These are phyloP conservation scores for Sebastes hubbsi DNA, from an alignment of 2,797 vertebrate genomes.

Conservation along the genomic window DNA sequence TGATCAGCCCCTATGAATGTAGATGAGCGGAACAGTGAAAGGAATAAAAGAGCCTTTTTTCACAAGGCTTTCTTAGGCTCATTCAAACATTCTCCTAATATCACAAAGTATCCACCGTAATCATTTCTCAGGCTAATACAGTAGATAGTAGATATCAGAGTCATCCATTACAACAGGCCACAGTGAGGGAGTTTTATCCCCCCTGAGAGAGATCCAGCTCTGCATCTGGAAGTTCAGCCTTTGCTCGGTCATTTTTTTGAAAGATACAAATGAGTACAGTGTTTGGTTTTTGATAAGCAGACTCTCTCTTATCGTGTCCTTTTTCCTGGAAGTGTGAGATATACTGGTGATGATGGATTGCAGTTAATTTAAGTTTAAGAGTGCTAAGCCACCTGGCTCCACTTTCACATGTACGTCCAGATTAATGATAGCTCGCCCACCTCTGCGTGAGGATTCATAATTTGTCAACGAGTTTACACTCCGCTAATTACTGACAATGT, in stretches of 20 bases:
- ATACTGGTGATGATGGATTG: conserved; percentile 59
- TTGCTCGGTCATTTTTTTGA: conserved; percentile 31
- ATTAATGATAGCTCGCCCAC: conserved; percentile 66
- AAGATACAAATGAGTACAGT: conserved; percentile 61
- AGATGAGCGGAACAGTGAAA: neutral
- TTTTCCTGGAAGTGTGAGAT: conserved; percentile 64
- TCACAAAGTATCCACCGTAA: conserved; percentile 24
- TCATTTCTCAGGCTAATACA: conserved; percentile 15
- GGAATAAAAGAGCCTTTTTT: neutral
- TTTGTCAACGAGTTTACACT: conserved; percentile 66
- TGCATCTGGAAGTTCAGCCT: conserved; percentile 25
- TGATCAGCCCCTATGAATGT: neutral
- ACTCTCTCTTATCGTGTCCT: conserved; percentile 65
- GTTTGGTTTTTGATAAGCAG: conserved; percentile 79
- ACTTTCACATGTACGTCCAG: conserved; percentile 55
- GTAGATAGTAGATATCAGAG: conserved; percentile 34
- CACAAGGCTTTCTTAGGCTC: neutral
- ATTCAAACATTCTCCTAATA: neutral
- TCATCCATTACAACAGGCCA: conserved; percentile 29
- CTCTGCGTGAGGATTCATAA: conserved; percentile 54
- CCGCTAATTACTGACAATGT: conserved; percentile 61
- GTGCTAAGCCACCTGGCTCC: conserved; percentile 44
- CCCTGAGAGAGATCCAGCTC: conserved; percentile 33
- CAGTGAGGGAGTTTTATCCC: conserved; percentile 24
- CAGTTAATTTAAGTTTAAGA: conserved; percentile 64